phyloP scores from a whole-genome alignment of 2,888 invertebrate species.

The Drosophila niveifrons region DNA sequence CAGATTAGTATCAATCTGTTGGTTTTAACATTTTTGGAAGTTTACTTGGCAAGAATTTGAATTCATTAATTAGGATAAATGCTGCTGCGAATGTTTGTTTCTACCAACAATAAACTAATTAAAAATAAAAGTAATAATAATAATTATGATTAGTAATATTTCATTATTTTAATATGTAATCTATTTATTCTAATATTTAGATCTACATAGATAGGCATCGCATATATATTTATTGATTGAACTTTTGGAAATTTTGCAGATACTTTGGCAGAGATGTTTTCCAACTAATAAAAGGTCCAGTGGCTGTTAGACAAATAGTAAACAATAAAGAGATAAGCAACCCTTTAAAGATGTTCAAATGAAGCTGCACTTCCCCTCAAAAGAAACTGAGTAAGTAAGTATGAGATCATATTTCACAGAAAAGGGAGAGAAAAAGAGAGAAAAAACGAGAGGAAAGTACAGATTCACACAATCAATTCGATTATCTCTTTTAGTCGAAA shows the following conservation, averaged over 20 bases:
- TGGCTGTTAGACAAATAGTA: constrained; percentile 25
- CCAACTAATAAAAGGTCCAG: background rate
- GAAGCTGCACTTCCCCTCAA: constrained; percentile 2
- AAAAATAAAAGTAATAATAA: too few relatives aligned
- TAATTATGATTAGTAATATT: too few relatives aligned
- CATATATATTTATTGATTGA: too few relatives aligned
- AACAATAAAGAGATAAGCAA: constrained; percentile 28
- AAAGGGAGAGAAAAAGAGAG: background rate
- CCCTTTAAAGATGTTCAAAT: constrained; percentile 42
- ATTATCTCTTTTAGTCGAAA: constrained; percentile 41
- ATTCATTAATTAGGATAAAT: too few relatives aligned
- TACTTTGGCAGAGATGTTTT: background rate
- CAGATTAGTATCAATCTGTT: too few relatives aligned
- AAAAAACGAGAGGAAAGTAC: background rate
- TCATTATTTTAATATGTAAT: too few relatives aligned
- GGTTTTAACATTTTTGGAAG: too few relatives aligned
- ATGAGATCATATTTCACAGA: constrained; percentile 65
- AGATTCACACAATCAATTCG: constrained; percentile 36
- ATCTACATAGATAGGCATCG: too few relatives aligned
- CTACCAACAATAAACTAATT: too few relatives aligned
- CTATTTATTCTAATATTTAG: too few relatives aligned
- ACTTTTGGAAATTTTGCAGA: too few relatives aligned
- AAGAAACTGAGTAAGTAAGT: background rate
- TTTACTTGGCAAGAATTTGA: too few relatives aligned
- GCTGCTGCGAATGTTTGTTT: background rate